These are phyloP conservation scores for Ashinkailepas kermadecensis DNA, from an alignment of 2,888 invertebrate genomes.

Conservation along the genomic window DNA sequence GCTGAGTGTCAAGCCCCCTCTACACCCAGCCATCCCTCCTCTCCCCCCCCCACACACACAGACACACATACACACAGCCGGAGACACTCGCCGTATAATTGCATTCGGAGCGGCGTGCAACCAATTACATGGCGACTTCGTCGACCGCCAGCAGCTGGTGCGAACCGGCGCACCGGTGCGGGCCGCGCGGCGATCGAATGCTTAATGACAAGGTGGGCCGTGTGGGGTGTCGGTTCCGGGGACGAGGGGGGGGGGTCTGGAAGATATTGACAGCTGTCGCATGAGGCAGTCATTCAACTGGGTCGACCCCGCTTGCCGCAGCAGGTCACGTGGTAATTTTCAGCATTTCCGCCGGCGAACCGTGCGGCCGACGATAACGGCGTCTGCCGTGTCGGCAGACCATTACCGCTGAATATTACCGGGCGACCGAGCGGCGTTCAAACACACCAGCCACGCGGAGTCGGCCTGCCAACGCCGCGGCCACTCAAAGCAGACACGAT, in stretches of 20 bases:
- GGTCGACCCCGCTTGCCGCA: background rate
- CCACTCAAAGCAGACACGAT: background rate
- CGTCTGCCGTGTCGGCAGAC: background rate
- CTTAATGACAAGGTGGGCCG: too few species aligned
- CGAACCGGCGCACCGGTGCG: background rate
- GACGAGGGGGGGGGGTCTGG: background rate
- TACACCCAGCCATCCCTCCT: too few species aligned
- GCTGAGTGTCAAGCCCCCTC: too few species aligned
- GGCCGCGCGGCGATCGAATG: background rate
- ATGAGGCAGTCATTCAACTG: background rate
- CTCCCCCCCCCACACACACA: too few species aligned
- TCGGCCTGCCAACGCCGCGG: background rate
- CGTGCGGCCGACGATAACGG: background rate
- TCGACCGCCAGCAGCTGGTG: background rate
- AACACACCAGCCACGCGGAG: background rate
- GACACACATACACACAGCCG: too few species aligned
- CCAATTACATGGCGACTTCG: background rate
- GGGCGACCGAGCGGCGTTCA: background rate
- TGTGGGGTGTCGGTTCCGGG: too few species aligned
- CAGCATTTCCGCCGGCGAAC: background rate
- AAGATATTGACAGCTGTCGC: background rate
- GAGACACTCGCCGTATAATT: too few species aligned
- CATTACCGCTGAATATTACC: slow-evolving; percentile 10
- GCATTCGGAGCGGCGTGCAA: background rate
- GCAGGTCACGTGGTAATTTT: background rate